Conservation (phyloP, 2,888 invertebrate genomes). For the Gisinianus flammeolus region DNA sequence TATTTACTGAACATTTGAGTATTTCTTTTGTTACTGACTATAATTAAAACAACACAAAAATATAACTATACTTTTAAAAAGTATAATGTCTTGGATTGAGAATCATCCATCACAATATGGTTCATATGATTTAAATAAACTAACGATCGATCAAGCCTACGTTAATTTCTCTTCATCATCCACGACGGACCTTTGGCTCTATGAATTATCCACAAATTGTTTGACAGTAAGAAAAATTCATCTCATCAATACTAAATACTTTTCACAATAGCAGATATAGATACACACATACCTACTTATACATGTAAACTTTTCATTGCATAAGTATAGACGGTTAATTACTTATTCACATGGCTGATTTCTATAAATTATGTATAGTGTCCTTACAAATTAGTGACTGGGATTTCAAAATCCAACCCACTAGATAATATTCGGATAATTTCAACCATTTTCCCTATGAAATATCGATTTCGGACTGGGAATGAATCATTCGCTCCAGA, state of each 20-base stretch:
- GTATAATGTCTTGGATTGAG: constrained; percentile 58
- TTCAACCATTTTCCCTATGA: constrained; percentile 51
- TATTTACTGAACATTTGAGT: background rate
- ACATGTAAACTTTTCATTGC: background rate
- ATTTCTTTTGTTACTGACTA: background rate
- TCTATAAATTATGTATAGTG: constrained; percentile 27
- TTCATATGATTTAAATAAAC: constrained; percentile 67
- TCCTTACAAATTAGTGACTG: constrained; percentile 19
- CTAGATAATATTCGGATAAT: background rate
- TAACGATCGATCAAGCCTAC: constrained; percentile 74
- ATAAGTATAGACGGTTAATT: too few species aligned
- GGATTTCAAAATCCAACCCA: background rate
- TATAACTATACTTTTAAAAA: too few species aligned
- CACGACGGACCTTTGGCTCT: constrained; percentile 66
- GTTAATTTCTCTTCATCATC: constrained; percentile 62
- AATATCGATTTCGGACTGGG: constrained; percentile 52
- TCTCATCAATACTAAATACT: background rate
- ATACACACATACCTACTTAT: background rate
- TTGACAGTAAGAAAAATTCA: constrained; percentile 67
- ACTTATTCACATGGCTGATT: background rate
- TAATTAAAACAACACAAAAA: constrained; percentile 5
- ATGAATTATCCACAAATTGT: constrained; percentile 74
- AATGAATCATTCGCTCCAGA: constrained; percentile 40
- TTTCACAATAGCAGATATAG: background rate
- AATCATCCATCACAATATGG: constrained; percentile 66